A percentile compares a stretch with the other conserved stretches of the same genome.
Conservation (phyloP, 1,140 invertebrate species). For the Rhynchophorus ferrugineus region DNA sequence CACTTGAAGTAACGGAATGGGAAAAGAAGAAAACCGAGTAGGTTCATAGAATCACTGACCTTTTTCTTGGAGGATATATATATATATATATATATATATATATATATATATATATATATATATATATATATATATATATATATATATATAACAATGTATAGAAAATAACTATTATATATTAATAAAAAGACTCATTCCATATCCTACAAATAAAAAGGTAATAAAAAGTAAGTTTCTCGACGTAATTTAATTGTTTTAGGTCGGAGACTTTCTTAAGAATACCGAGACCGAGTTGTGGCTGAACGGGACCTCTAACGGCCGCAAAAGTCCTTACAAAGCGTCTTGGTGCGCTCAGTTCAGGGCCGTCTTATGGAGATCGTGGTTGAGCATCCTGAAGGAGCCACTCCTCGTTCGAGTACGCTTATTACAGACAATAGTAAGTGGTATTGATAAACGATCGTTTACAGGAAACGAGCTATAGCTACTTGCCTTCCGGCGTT, state of each 20-base stretch:
- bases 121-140: too few relatives aligned
- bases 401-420: conserved; percentile 83
- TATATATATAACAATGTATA: too few relatives aligned
- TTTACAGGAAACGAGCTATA: background rate
- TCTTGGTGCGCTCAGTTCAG: conserved; percentile 82
- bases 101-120: too few relatives aligned
- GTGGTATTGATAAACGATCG: conserved; percentile 34
- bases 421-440: conserved; percentile 80
- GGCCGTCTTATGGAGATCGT: conserved; percentile 85
- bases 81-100: too few relatives aligned
- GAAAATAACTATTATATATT: too few relatives aligned
- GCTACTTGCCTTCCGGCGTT: too few relatives aligned
- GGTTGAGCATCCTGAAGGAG: conserved; percentile 80
- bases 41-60: too few relatives aligned
- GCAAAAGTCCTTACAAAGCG: conserved; percentile 60
- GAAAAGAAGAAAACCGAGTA: too few relatives aligned
- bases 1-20: too few relatives aligned
- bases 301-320: conserved; percentile 10
- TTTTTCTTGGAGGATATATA: too few relatives aligned
- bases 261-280: conserved; percentile 12
- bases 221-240: too few relatives aligned
- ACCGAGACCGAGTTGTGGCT: conserved; percentile 18
- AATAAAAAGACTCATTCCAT: conserved; percentile 1
- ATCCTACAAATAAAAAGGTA: too few relatives aligned
- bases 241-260: conserved; percentile 13